Evolutionary conservation across 1,140 invertebrate genomes (phyloP).

Genomic region (Paraescarpia echinospica): DNA sequence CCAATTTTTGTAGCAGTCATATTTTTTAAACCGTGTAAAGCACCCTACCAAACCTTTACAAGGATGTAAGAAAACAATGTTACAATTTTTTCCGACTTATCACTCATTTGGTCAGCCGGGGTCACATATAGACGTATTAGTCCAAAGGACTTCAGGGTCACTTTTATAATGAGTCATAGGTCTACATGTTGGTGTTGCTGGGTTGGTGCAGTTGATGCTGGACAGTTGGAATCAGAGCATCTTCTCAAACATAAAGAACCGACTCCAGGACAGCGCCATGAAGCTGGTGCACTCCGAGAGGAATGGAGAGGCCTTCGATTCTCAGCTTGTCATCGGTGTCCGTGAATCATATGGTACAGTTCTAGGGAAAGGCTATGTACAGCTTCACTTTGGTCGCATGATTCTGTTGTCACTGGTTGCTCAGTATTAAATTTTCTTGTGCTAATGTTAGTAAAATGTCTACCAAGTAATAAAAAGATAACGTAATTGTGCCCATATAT

Average conservation of each 20-base stretch:
- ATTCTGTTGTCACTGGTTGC: conserved; percentile 7
- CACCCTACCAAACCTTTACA: no score
- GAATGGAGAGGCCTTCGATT: conserved; percentile 96
- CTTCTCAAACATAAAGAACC: conserved; percentile 89
- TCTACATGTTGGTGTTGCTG: no score
- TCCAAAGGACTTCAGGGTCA: no score
- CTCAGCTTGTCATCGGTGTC: conserved; percentile 94
- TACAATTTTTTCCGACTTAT: no score
- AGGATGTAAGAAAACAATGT: no score
- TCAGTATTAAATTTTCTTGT: background rate
- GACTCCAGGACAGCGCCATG: conserved; percentile 95
- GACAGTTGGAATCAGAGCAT: conserved; percentile 98
- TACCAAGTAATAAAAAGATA: background rate
- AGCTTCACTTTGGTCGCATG: background rate
- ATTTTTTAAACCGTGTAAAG: no score
- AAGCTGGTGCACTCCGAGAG: conserved; percentile 93
- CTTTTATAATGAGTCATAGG: no score
- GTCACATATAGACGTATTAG: no score
- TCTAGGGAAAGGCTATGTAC: conserved; percentile 10
- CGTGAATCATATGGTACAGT: conserved; percentile 85
- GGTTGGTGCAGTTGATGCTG: conserved; percentile 81
- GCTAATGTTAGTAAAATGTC: background rate
- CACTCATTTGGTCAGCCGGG: no score
- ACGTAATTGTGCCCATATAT: no score
- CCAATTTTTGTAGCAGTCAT: no score